Evolutionary conservation across 1,140 invertebrate species (phyloP), one percentile per base, ranked within the genome.

Genomic region (Amyelois transitella): DNA sequence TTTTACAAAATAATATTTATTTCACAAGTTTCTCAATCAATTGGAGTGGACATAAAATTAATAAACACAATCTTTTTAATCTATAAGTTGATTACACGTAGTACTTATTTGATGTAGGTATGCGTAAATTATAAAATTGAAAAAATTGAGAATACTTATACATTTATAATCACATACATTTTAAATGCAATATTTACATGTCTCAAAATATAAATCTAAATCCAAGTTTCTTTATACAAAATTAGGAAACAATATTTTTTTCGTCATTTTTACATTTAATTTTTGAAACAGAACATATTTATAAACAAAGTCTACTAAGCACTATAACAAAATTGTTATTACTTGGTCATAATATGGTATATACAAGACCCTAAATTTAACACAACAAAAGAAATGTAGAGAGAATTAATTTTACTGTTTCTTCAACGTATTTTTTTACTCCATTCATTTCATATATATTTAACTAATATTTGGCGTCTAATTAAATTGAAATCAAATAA

Each of bases 101-200:
- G 64, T 50, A 59, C 81, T 84, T 76, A 76, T 43, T 56, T 45
- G 48, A 54, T 57, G 58, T n/a, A n/a, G n/a, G n/a, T 63, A 60
- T 43, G 60, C 62, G 58, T 54, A 74, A 75, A 77, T 79, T 62
- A 75, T 67, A 64, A 62, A 58, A 66, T 55, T 61, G 19, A 58
- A 50, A n/a, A n/a, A 51, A 64, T 63, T 51, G 60, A 66, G 62
- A 77, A 72, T 64, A 69, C 70, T 79, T 78, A 80, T 21, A 12
- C 53, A 70, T 48, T 38, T 74, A 64, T 75, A 78, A 83, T 83
- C 78, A 83, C 77, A 83, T 78, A 80, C 65, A 60, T 71, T 67
- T 20, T 81, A 85, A 86, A 86, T 86, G 83, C 83, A 82, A 77
- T 86, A 85, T 85, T 82, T 86, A 86, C 78, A 86, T 60, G 64